phyloP scores from a whole-genome alignment of 2,888 invertebrate species.

The Pedicia rivosa region DNA sequence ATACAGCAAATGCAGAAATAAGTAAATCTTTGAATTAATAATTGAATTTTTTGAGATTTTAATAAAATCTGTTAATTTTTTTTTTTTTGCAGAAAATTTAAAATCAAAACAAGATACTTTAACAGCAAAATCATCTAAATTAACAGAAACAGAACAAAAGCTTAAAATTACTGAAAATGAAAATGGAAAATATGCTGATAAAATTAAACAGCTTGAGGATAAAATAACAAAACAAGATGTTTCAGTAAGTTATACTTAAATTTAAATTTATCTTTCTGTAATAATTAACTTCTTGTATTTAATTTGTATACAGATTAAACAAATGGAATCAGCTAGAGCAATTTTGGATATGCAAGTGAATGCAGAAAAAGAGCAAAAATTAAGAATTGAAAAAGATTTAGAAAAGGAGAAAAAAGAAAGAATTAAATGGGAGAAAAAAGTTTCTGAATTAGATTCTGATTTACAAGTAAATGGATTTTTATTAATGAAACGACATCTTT shows the following conservation, averaged over 20 bases:
- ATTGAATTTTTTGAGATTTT: background rate
- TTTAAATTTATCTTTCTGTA: background rate
- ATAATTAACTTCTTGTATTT: background rate
- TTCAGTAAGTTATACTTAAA: constrained; percentile 19
- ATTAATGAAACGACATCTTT: constrained; percentile 7
- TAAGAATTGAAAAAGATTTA: constrained; percentile 43
- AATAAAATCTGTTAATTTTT: constrained; percentile 1
- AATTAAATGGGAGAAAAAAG: constrained; percentile 45
- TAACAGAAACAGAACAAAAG: constrained; percentile 47
- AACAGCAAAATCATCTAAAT: constrained; percentile 36
- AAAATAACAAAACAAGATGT: constrained; percentile 34
- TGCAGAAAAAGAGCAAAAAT: constrained; percentile 31
- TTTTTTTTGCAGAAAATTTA: constrained; percentile 18
- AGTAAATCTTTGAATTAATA: constrained; percentile 15
- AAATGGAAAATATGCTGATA: constrained; percentile 41
- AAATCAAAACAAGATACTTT: constrained; percentile 12
- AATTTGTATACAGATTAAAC: constrained; percentile 26
- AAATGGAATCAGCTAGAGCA: constrained; percentile 31
- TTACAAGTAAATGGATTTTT: constrained; percentile 21
- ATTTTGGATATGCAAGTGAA: constrained; percentile 33
- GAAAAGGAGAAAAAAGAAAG: constrained; percentile 47
- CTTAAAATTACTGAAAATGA: constrained; percentile 52
- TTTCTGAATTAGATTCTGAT: constrained; percentile 42
- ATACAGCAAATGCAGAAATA: constrained; percentile 36
- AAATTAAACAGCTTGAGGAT: constrained; percentile 32